These are phyloP conservation scores for Eubucco bourcierii DNA, from an alignment of 2,113 vertebrate species.

Conservation along the genomic window DNA sequence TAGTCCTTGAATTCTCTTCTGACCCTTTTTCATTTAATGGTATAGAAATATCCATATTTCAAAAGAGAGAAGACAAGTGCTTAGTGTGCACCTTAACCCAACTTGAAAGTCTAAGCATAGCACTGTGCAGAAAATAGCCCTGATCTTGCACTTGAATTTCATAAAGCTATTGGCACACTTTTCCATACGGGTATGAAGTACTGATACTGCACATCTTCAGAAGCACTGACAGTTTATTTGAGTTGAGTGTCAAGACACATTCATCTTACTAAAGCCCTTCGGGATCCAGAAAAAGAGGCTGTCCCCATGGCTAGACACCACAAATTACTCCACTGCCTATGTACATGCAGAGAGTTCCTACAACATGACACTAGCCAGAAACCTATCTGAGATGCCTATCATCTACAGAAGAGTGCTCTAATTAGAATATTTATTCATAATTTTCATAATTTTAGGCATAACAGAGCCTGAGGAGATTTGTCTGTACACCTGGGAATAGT, in stretches of 20 bases:
- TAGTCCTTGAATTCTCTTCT: neutral
- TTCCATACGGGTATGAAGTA: neutral
- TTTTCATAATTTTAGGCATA: neutral
- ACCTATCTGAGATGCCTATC: neutral
- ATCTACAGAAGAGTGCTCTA: neutral
- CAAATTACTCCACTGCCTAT: neutral
- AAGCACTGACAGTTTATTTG: neutral
- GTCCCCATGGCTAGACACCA: neutral
- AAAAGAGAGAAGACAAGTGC: neutral
- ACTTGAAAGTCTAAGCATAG: neutral
- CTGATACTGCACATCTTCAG: neutral
- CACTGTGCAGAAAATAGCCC: neutral
- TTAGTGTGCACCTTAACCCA: neutral
- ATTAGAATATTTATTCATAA: neutral
- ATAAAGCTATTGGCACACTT: neutral
- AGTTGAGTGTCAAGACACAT: neutral
- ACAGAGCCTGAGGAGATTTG: neutral
- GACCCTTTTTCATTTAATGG: neutral
- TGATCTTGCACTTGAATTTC: neutral
- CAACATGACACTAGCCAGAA: neutral
- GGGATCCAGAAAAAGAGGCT: neutral
- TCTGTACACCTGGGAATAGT: neutral
- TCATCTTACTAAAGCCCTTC: neutral
- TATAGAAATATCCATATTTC: neutral
- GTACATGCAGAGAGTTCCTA: neutral